A percentile compares a stretch with the other conserved stretches of the same genome.
Evolutionary conservation across 2,888 invertebrate species (phyloP).

Genomic region (Pseudolycoriella hygida): DNA sequence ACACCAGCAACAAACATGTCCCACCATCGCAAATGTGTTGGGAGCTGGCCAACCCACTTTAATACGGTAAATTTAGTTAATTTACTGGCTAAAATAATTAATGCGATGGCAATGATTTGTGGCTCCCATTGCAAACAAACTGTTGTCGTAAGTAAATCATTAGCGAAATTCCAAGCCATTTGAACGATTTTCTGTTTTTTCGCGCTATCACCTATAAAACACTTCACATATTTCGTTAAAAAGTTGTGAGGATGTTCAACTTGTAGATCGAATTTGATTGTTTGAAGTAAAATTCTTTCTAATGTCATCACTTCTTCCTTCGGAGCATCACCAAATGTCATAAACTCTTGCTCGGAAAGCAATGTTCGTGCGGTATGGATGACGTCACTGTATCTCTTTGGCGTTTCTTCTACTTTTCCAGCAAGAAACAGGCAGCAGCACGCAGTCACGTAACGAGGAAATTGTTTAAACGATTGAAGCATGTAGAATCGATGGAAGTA

Average conservation of each 20-base stretch:
- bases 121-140: conserved; percentile 97
- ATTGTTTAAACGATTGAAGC: conserved; percentile 93
- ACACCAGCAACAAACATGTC: conserved; percentile 94
- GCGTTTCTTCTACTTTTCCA: conserved; percentile 99
- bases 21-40: conserved; percentile 85
- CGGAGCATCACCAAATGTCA: conserved; percentile 85
- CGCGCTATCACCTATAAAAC: conserved; percentile 81
- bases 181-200: conserved; percentile 94
- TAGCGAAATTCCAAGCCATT: conserved; percentile 99
- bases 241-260: conserved; percentile 92
- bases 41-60: conserved; percentile 72
- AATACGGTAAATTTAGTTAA: conserved; percentile 87
- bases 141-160: conserved; percentile 94
- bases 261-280: conserved; percentile 96
- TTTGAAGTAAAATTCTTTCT: conserved; percentile 88
- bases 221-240: conserved; percentile 83
- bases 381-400: conserved; percentile 96
- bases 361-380: conserved; percentile 73
- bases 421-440: conserved; percentile 94
- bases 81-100: conserved; percentile 93
- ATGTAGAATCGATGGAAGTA: conserved; percentile 99
- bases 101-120: conserved; percentile 91
- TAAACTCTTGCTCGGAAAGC: conserved; percentile 67
- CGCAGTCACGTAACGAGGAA: conserved; percentile 91
- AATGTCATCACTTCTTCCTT: conserved; percentile 85